A percentile compares a stretch with the other conserved stretches of the same genome.
phyloP scores from a whole-genome alignment of 2,797 vertebrate genomes.

The Acridotheres tristis region DNA sequence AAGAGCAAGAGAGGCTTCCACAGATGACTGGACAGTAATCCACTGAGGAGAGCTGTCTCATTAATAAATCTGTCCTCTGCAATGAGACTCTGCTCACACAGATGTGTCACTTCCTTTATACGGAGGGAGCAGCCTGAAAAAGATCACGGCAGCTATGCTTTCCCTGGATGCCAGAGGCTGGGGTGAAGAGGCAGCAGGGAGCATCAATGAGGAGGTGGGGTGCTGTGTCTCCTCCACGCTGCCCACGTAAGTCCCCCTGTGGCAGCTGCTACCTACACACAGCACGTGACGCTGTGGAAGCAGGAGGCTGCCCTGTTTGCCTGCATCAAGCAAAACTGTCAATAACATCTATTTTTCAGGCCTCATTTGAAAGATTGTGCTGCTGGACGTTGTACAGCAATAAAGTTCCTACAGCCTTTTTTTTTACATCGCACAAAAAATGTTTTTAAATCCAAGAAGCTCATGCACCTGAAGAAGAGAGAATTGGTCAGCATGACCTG shows the following conservation, averaged over 20 bases:
- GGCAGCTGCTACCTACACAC: background rate
- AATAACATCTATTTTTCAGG: background rate
- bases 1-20: background rate
- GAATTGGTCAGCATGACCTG: background rate
- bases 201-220: background rate
- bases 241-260: background rate
- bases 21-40: constrained; percentile 36
- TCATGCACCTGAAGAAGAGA: background rate
- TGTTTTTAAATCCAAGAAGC: background rate
- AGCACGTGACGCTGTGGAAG: accelerated
- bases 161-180: background rate
- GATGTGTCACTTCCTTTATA: constrained; percentile 27
- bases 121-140: background rate
- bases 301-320: background rate
- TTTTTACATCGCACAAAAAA: background rate
- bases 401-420: background rate
- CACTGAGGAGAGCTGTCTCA: background rate
- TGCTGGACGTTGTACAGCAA: background rate
- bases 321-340: background rate
- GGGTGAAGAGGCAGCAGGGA: background rate
- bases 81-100: background rate
- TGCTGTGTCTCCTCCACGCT: background rate
- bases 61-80: constrained; percentile 5
- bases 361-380: background rate
- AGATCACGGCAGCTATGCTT: background rate